Conservation (phyloP, 2,797 vertebrate species). For the Micrastur ruficollis region DNA sequence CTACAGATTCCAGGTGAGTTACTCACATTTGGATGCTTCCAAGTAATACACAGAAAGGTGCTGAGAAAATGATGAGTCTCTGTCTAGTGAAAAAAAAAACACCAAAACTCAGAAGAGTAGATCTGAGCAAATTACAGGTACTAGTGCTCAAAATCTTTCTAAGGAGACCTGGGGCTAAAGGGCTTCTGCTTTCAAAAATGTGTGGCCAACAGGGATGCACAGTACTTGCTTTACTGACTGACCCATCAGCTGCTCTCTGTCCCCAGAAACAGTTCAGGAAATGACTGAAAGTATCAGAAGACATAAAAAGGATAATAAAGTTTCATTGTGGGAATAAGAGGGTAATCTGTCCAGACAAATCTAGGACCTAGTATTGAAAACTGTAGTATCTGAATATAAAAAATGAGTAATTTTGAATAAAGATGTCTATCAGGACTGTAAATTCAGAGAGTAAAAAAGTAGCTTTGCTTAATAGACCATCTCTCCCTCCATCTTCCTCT, state of each 20-base stretch:
- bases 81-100: background rate
- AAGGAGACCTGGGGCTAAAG: background rate
- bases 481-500: conserved; percentile 10
- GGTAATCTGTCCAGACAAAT: conserved; percentile 58
- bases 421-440: conserved; percentile 51
- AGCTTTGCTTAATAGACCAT: conserved; percentile 35
- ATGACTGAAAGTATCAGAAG: conserved; percentile 25
- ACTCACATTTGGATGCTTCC: conserved; percentile 37
- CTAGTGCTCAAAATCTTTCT: background rate
- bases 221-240: background rate
- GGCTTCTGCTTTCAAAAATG: background rate
- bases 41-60: conserved; percentile 24
- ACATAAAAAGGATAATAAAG: conserved; percentile 52
- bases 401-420: conserved; percentile 43
- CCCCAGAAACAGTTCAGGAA: conserved; percentile 12
- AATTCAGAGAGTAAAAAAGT: conserved; percentile 27
- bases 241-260: background rate
- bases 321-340: conserved; percentile 47
- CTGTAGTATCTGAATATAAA: conserved; percentile 25
- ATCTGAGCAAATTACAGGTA: background rate
- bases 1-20: conserved; percentile 52
- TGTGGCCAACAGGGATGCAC: background rate
- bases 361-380: conserved; percentile 29
- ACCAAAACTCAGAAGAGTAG: background rate
- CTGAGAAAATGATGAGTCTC: background rate